These are phyloP conservation scores for Nestor notabilis DNA, from an alignment of 2,113 vertebrate species.

Conservation along the genomic window DNA sequence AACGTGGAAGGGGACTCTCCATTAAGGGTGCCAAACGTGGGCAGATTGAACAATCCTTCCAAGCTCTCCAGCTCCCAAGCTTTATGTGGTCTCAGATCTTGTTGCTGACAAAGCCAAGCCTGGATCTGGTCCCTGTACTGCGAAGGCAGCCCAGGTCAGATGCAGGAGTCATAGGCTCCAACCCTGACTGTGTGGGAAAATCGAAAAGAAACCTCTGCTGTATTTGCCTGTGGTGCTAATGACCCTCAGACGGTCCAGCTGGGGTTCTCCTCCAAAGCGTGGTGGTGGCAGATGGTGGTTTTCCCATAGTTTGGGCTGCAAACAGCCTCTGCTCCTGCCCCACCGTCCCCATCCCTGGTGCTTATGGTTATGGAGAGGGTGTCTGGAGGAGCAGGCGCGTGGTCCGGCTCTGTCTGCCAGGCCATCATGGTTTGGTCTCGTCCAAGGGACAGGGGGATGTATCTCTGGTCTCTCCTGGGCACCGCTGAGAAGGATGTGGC, in stretches of 20 bases:
- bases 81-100: not conserved
- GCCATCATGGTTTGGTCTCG: not conserved
- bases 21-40: not conserved
- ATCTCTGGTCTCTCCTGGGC: rapidly evolving
- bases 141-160: not conserved
- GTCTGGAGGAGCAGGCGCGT: rapidly evolving
- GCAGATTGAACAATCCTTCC: not conserved
- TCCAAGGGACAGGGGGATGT: not conserved
- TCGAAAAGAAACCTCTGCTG: rapidly evolving
- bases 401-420: not conserved
- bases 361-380: not conserved
- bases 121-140: not conserved
- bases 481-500: not conserved
- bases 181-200: not conserved
- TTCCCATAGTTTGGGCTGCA: not conserved
- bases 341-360: rapidly evolving
- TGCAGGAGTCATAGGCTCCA: not conserved
- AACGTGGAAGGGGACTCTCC: not conserved
- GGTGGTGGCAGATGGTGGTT: not conserved
- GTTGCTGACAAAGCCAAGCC: not conserved
- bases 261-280: not conserved
- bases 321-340: not conserved
- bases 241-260: not conserved
- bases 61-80: not conserved
- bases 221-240: not conserved